Evolutionary conservation across 2,888 invertebrate species (phyloP).

Genomic region (Yponomeuta plumbellus): DNA sequence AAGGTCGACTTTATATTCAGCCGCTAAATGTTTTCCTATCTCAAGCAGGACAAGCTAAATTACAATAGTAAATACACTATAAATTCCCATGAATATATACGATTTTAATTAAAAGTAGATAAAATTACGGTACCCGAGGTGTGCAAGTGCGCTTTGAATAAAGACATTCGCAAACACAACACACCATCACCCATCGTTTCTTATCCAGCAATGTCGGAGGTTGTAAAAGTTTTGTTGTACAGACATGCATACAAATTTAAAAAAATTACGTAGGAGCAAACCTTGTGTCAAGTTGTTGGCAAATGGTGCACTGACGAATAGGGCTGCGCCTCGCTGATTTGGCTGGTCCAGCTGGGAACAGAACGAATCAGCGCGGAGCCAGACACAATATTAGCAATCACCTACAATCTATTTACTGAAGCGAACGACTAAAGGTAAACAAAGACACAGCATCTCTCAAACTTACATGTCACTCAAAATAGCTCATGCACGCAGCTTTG

Average conservation of each 20-base stretch:
- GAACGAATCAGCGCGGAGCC: not conserved
- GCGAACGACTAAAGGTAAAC: too few relatives aligned
- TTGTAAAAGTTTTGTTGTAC: too few relatives aligned
- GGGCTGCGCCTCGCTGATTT: not conserved
- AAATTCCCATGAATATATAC: not conserved
- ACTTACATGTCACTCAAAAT: too few relatives aligned
- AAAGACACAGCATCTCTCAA: too few relatives aligned
- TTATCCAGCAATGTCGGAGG: not conserved
- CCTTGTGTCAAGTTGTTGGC: not conserved
- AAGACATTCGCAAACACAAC: not conserved
- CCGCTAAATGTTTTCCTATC: too few relatives aligned
- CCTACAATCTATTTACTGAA: too few relatives aligned
- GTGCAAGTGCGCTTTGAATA: too few relatives aligned
- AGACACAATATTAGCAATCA: slow-evolving; percentile 5
- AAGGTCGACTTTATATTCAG: too few relatives aligned
- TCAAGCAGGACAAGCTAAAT: not conserved
- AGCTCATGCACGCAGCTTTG: too few relatives aligned
- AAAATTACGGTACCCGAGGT: too few relatives aligned
- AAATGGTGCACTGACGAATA: not conserved
- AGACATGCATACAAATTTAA: not conserved
- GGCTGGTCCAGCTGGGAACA: slow-evolving; percentile 3
- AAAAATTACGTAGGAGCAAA: not conserved
- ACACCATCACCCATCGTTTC: slow-evolving; percentile 2
- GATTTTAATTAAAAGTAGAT: too few relatives aligned
- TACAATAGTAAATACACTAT: not conserved